Percentiles rank a stretch among this genome's conserved stretches.
phyloP scores from a whole-genome alignment of 2,888 invertebrate species.

The Melanophora roralis region DNA sequence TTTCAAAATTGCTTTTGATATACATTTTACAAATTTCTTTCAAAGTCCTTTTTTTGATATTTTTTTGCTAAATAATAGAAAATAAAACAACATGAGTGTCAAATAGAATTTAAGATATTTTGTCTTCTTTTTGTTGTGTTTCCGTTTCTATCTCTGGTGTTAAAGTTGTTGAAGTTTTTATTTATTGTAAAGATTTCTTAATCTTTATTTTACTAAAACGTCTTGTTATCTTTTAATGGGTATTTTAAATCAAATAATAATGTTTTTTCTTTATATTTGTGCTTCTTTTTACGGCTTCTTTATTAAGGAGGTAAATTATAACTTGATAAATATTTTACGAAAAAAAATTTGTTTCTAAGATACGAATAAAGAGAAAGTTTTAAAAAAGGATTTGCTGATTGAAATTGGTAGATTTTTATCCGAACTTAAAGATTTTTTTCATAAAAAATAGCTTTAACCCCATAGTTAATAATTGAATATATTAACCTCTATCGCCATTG shows the following conservation, averaged over 20 bases:
- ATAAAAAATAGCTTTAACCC: too few species aligned
- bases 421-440: too few species aligned
- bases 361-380: neutral
- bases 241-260: constrained; percentile 56
- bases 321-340: neutral
- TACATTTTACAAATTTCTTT: neutral
- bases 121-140: constrained; percentile 21
- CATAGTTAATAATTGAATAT: too few species aligned
- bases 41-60: neutral
- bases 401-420: too few species aligned
- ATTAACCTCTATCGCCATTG: too few species aligned
- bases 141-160: neutral
- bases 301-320: constrained; percentile 23
- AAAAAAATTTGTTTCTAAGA: neutral
- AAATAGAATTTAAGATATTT: constrained; percentile 52
- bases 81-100: constrained; percentile 57
- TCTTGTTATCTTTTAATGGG: constrained; percentile 58
- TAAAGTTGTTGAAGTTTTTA: constrained; percentile 21
- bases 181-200: constrained; percentile 42
- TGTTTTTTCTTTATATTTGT: neutral
- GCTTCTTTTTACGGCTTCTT: neutral
- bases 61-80: constrained; percentile 46
- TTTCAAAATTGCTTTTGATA: neutral
- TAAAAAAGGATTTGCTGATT: neutral
- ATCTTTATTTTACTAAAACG: constrained; percentile 17